Evolutionary conservation across 2,888 invertebrate genomes (phyloP), one percentile per base, ranked within the genome.

Genomic region (Dicyrtomina minuta): DNA sequence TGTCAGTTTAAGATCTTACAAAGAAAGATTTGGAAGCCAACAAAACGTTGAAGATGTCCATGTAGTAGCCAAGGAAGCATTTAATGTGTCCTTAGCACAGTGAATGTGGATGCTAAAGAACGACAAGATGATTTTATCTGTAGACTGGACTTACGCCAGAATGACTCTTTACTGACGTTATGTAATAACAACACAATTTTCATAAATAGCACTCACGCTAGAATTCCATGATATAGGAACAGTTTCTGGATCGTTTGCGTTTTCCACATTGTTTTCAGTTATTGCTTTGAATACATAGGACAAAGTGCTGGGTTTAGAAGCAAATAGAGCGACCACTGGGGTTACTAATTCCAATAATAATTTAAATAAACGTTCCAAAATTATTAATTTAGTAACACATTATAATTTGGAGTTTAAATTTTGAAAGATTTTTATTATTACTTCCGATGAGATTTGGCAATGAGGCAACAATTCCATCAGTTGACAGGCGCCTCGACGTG

Each of bases 151-250:
- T n/a, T n/a, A n/a, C n/a, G n/a, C n/a, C n/a, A n/a, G n/a, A n/a
- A n/a, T n/a, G n/a, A n/a, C n/a, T n/a, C n/a, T n/a, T n/a, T n/a
- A n/a, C n/a, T n/a, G n/a, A n/a, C n/a, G n/a, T n/a, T n/a, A n/a
- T n/a, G n/a, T n/a, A n/a, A n/a, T n/a, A n/a, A n/a, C n/a, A n/a
- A n/a, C n/a, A n/a, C n/a, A n/a, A n/a, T n/a, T n/a, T n/a, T n/a
- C n/a, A n/a, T 58, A 58, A 10, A 41, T 43, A 26, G 5, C 24
- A 6, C 26, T 26, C 15, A 74, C 76, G 2, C 68, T 12, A 24
- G 72, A 55, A 70, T 75, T 75, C 75, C 77, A 78, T 10, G 74
- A 74, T 24, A 78, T 41, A 20, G 78, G 78, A 13, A 76, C 58
- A 33, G 76, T 68, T 15, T 59, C 10, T 24, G 77, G 73, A 59